Percentiles rank a stretch among this genome's conserved stretches.
Evolutionary conservation across 2,888 invertebrate species (phyloP).

Genomic region (Dicycla oo): DNA sequence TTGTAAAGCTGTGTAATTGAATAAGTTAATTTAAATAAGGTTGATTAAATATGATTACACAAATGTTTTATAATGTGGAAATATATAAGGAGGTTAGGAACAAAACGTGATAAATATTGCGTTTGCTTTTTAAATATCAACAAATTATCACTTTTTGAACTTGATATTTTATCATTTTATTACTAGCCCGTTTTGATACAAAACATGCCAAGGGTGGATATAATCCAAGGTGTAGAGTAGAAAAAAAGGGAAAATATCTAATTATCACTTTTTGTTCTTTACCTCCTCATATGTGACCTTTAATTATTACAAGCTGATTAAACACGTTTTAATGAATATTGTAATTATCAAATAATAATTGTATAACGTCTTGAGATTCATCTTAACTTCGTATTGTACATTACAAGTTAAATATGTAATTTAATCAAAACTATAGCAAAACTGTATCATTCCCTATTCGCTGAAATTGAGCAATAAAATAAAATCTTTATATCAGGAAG

Average conservation of each 20-base stretch:
- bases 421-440: not conserved
- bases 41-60: constrained; percentile 11
- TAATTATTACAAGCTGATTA: not conserved
- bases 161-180: too few species aligned
- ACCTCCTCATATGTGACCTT: not conserved
- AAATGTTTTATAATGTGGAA: not conserved
- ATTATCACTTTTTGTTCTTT: too few species aligned
- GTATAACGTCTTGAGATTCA: not conserved
- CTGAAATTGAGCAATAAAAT: constrained; percentile 27
- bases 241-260: too few species aligned
- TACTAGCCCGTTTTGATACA: too few species aligned
- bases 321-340: not conserved
- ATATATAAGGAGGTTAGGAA: too few species aligned
- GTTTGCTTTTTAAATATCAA: too few species aligned
- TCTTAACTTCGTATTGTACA: not conserved
- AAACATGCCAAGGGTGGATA: too few species aligned
- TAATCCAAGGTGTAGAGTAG: too few species aligned
- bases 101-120: too few species aligned
- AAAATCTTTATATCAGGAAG: not conserved
- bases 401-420: not conserved
- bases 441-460: not conserved
- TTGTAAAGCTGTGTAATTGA: constrained; percentile 4
- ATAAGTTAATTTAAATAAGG: not conserved
- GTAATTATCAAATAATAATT: not conserved
- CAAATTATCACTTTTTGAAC: too few species aligned